These are phyloP conservation scores for Crypturellus tataupa DNA, from an alignment of 2,797 vertebrate species.

Conservation along the genomic window DNA sequence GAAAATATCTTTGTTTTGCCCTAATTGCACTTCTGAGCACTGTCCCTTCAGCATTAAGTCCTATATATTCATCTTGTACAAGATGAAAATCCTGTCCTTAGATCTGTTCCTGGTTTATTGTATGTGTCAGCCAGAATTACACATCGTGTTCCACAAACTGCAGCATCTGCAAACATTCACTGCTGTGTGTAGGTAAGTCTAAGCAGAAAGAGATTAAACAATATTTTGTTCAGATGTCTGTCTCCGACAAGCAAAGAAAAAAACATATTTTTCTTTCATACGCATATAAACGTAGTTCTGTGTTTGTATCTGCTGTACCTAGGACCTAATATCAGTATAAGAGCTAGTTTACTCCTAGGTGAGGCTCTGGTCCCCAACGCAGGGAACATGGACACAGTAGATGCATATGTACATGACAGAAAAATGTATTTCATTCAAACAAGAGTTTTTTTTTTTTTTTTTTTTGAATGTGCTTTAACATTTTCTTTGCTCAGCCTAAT, in stretches of 20 bases:
- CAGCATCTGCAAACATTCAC: not conserved
- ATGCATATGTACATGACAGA: no score
- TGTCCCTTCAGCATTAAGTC: not conserved
- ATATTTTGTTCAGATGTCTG: not conserved
- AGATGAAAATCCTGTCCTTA: not conserved
- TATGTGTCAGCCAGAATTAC: not conserved
- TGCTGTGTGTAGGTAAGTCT: not conserved
- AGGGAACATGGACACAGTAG: no score
- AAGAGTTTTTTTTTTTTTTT: no score
- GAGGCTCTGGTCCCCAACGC: no score
- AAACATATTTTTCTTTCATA: not conserved
- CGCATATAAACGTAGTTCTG: not conserved
- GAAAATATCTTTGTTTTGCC: not conserved
- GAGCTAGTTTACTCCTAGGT: not conserved
- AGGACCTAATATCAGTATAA: not conserved
- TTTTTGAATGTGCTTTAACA: not conserved
- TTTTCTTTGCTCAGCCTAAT: not conserved
- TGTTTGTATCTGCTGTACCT: accelerated
- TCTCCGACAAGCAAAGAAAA: not conserved
- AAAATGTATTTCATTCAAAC: not conserved
- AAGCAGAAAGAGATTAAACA: not conserved
- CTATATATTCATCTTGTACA: not conserved
- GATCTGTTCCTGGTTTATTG: not conserved
- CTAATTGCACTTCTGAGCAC: not conserved
- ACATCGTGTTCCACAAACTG: not conserved